Evolutionary conservation across 2,888 invertebrate genomes (phyloP), one percentile per base, ranked within the genome.

Genomic region (Linnaemya tessellans): DNA sequence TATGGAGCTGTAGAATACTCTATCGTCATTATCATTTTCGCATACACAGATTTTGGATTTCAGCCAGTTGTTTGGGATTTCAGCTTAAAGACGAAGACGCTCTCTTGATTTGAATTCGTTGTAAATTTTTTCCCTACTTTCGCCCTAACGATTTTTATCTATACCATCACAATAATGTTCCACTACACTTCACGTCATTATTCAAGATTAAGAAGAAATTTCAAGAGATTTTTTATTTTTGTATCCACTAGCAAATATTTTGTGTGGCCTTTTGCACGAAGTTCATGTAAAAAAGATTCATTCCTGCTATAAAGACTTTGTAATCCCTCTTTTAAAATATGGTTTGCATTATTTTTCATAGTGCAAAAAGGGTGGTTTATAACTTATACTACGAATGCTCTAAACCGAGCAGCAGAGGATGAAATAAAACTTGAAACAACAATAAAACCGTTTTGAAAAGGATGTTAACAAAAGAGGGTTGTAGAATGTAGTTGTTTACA

Each of bases 141-240:
- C 0, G n/a, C 78, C 78, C 49, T 73, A 58, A 84, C 73, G 78
- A 81, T 84, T 84, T 84, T 84, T 85, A 79, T 82, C 81, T 85
- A 79, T 85, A 85, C 75, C 65, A 65, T 64, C 58, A 79, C 73
- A 60, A 65, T 65, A 75, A 60, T 70, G 68, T 74, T 82, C 70
- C 74, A 79, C 68, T 64, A 68, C 46, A 56, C 68, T 78, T 68
- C 70, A 51, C 8, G 10, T 75, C 60, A 71, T 71, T n/a, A 46
- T 78, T 78, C 51, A 60, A 68, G 60, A 43, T 43, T 56, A 60
- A 71, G 58, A 51, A 35, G 20, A n/a, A 49, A 25, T 18, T 60
- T 18, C 30, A 56, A 56, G 10, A 64, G 30, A 15, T 60, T 22
- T 15, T 67, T 43, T 64, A 49, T 4, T 22, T 80, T 67, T 58